A percentile compares a stretch with the other conserved stretches of the same genome.
Conservation (phyloP, 2,888 invertebrate species). For the Idaea aversata region DNA sequence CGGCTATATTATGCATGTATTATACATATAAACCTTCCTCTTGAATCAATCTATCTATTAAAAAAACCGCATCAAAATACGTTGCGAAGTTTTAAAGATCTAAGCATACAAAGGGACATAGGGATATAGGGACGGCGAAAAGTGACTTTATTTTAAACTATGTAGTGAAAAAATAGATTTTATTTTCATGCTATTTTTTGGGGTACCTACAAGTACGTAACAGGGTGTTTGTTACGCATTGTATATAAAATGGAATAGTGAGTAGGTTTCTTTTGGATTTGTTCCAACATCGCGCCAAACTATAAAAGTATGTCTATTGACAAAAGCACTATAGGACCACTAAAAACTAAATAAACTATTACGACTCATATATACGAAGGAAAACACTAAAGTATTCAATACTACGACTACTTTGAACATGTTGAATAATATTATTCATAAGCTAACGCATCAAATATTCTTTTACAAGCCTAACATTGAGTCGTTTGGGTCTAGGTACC, state of each 20-base stretch:
- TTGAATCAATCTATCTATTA: no score
- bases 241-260: not conserved
- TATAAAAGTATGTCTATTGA: not conserved
- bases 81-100: no score
- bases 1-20: no score
- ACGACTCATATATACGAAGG: not conserved
- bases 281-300: not conserved
- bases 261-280: not conserved
- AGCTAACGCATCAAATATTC: slow-evolving; percentile 22
- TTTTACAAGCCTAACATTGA: slow-evolving; percentile 6
- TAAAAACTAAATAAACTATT: not conserved
- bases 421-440: slow-evolving; percentile 25
- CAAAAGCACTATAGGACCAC: not conserved
- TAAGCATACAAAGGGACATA: no score
- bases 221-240: no score
- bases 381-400: not conserved
- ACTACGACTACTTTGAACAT: slow-evolving; percentile 17
- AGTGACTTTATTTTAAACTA: no score
- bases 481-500: not conserved
- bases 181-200: no score
- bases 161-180: no score
- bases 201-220: no score
- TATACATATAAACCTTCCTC: no score
- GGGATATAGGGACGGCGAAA: no score
- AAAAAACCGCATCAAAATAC: no score